Percentiles rank a stretch among this genome's conserved stretches.
Evolutionary conservation across 2,797 vertebrate genomes (phyloP).

Genomic region (Karalla daura): DNA sequence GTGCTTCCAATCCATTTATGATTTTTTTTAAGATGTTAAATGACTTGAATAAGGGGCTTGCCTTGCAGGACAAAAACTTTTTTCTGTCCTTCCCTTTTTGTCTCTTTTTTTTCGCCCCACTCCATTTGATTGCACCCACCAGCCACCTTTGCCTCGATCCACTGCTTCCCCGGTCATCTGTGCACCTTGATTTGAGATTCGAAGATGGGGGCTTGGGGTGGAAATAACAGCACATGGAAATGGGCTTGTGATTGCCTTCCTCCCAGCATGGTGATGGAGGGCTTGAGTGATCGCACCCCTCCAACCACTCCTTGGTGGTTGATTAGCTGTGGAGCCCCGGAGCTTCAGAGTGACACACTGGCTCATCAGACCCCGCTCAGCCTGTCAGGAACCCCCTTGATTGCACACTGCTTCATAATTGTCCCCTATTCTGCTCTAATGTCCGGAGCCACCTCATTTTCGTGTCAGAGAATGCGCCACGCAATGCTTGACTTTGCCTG

Average conservation of each 20-base stretch:
- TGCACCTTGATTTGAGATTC: conserved; percentile 77
- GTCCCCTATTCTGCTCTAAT: conserved; percentile 43
- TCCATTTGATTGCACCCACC: conserved; percentile 68
- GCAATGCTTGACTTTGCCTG: conserved; percentile 18
- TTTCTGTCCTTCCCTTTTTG: conserved; percentile 10
- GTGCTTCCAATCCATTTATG: conserved; percentile 59
- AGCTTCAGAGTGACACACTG: conserved; percentile 72
- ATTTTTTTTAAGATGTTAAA: conserved; percentile 68
- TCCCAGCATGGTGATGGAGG: conserved; percentile 71
- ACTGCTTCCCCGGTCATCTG: conserved; percentile 64
- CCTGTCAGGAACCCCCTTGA: conserved; percentile 78
- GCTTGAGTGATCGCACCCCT: conserved; percentile 72
- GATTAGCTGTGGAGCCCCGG: conserved; percentile 81
- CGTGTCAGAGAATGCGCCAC: conserved; percentile 6
- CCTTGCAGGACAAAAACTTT: conserved; percentile 14
- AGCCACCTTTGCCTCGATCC: conserved; percentile 53
- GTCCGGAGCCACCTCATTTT: conserved; percentile 48
- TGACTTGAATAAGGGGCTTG: conserved; percentile 30
- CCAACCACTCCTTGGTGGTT: conserved; percentile 76
- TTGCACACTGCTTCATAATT: conserved; percentile 76
- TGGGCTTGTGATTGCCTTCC: conserved; percentile 82
- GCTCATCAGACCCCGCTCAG: conserved; percentile 76
- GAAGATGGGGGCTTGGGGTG: conserved; percentile 36
- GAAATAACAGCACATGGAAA: conserved; percentile 74
- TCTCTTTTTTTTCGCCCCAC: conserved; percentile 25